phyloP scores from a whole-genome alignment of 2,113 vertebrate genomes.

The Zootoca vivipara region DNA sequence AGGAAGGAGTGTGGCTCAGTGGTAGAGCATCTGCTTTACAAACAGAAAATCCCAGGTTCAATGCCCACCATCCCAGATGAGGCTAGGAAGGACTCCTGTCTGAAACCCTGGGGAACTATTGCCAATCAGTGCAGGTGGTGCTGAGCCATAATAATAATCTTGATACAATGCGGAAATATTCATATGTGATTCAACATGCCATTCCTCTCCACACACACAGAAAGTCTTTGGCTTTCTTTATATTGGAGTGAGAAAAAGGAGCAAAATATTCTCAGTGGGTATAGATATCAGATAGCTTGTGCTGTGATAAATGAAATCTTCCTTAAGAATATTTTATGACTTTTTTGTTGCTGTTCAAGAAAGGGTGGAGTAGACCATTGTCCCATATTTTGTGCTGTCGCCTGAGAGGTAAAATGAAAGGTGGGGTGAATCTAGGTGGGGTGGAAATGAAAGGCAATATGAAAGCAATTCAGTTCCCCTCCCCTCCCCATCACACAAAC shows the following conservation, averaged over 20 bases:
- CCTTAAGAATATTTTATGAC: neutral
- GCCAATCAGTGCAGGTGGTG: too few relatives aligned
- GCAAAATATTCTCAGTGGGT: neutral
- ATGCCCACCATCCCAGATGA: too few relatives aligned
- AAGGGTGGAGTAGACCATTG: neutral
- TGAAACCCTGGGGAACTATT: too few relatives aligned
- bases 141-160: neutral
- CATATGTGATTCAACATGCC: too few relatives aligned
- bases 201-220: neutral
- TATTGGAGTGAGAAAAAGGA: neutral
- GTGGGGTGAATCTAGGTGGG: neutral
- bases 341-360: neutral
- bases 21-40: too few relatives aligned
- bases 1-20: too few relatives aligned
- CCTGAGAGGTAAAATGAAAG: neutral
- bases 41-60: too few relatives aligned
- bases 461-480: neutral
- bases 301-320: neutral
- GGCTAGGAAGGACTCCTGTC: too few relatives aligned
- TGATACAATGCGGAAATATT: neutral
- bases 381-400: neutral
- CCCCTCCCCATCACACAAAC: neutral
- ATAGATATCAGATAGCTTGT: neutral
- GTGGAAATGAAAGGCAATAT: too few relatives aligned
- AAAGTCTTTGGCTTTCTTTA: neutral